Conservation (phyloP, 2,113 vertebrate genomes). For the Ailurus styani region DNA sequence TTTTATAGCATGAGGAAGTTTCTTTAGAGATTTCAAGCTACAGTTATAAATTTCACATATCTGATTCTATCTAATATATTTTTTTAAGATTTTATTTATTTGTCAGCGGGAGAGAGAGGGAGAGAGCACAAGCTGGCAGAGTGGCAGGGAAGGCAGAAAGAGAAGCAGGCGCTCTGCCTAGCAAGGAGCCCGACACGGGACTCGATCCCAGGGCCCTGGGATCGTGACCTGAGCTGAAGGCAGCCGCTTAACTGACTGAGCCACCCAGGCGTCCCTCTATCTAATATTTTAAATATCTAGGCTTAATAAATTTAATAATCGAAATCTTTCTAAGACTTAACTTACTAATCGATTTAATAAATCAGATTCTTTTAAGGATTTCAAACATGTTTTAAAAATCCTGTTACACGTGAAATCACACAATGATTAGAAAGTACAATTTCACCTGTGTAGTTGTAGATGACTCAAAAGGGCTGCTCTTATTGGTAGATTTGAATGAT, state of each 20-base stretch:
- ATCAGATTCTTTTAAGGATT: background rate
- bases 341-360: background rate
- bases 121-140: too few relatives aligned
- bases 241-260: too few relatives aligned
- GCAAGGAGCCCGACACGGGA: too few relatives aligned
- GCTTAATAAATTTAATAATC: background rate
- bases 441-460: background rate
- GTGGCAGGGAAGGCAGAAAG: too few relatives aligned
- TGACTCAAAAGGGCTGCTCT: background rate
- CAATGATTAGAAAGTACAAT: background rate
- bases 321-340: background rate
- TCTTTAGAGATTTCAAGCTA: background rate
- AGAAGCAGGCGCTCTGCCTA: too few relatives aligned
- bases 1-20: background rate
- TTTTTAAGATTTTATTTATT: too few relatives aligned
- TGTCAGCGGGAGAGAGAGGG: too few relatives aligned
- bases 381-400: background rate
- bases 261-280: too few relatives aligned
- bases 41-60: background rate
- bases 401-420: background rate
- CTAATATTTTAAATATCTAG: background rate
- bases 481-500: background rate
- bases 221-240: too few relatives aligned
- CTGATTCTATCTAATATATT: background rate
- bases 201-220: too few relatives aligned